Base-by-base conservation (phyloP, 2,888 invertebrate species). In the Osmoderma eremita region DNA sequence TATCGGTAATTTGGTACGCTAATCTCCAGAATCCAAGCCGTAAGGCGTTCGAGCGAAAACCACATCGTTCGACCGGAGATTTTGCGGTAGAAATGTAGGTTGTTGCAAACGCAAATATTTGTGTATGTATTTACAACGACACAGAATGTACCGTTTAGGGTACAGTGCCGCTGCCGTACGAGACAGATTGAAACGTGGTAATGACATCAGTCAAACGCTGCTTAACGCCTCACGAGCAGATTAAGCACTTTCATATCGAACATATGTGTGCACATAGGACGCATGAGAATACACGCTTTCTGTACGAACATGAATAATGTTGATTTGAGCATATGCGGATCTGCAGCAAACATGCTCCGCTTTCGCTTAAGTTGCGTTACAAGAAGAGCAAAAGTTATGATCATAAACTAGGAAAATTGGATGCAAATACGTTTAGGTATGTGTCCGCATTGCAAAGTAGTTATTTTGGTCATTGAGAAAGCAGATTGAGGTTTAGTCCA, bases 41-140 rank as follows among this genome's bases (percentile, higher is more conserved):
- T 18, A 30, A 13, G 36, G 13, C 42, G 42, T 5, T 18, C 15
- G 38, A 30, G 38, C 15, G 17, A 38, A 36, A 38, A 38, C 13
- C 53, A 17, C 53, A 53, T 53, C 38, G 17, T 12, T 53, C 53
- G 38, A 38, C 17, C 18, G 53, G 38, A 53, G 12, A 53, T 38
- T 53, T 38, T 53, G 53, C 38, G 38, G 36, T 53, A 15, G 53
- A 38, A 53, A 53, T 53, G 38, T 53, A 18, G 53, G 38, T 36
- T 53, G 53, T 53, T 38, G 38, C 38, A 12, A 30, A 15, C 30
- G 30, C 38, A 53, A 53, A 18, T 53, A 53, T 53, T 53, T 38
- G 38, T 36, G n/a, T 22, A 30, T n/a, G n/a, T 30, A 30, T 30
- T 30, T 30, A 30, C 30, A 6, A 6, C 6, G 30, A 5, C 6